Base-by-base conservation (phyloP, 2,113 vertebrate species). In the Talpa occidentalis region DNA sequence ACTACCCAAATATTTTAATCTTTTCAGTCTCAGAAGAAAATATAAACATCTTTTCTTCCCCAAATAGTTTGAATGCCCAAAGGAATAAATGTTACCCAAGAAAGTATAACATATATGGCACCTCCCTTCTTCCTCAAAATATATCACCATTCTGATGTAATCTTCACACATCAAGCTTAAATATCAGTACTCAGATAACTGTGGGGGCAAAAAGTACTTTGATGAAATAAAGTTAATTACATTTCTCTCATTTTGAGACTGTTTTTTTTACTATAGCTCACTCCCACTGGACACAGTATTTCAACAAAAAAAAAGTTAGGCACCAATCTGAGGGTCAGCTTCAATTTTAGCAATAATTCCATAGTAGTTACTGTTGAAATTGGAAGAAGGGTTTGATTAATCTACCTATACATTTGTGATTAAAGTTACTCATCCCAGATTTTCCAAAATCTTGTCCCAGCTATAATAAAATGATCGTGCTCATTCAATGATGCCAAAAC, bases 11-110 rank as follows among this genome's bases (percentile, higher is more conserved):
- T 86, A 16, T 76, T 47, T 70, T 35, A 89, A 70, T 76, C 66
- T 78, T 74, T 72, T 44, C 88, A 62, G 37, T 70, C 21, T 72
- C 32, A n/a, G 49, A 93, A 77, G 74, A 92, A 95, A 94, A 94
- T n/a, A 81, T 21, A 35, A 69, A 35, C 49, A 32, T 86, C 10
- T 79, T 69, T 93, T 73, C 72, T 93, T 44, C 62, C 62, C 44
- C 42, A 70, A 74, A 72, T 35, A 94, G 59, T 8, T 28, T 73
- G 24, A 91, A 88, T 28, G 37, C 6, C 76, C 88, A 80, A 44
- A 94, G 30, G 93, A 96, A 59, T 21, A 78, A 83, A 70, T 24
- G 47, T 52, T 21, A 54, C 19, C 40, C 54, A 82, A 92, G 21
- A 82, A 67, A 91, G 37, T 26, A 62, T 28, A 94, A 62, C 8